Evolutionary conservation across 2,113 vertebrate species (phyloP), one percentile per base, ranked within the genome.

Genomic region (Trematomus loennbergii): DNA sequence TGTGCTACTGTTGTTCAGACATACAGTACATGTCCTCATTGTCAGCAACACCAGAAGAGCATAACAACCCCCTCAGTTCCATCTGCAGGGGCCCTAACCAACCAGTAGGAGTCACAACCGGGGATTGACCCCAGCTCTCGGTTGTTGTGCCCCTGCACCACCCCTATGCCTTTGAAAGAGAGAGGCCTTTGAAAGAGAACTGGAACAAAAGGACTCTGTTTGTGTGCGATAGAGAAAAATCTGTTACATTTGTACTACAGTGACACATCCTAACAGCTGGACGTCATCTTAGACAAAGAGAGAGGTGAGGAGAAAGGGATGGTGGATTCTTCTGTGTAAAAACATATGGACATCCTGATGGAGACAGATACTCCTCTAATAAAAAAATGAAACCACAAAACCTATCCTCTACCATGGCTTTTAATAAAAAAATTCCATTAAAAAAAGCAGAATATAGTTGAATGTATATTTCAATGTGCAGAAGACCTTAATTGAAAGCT

Each of bases 211-310:
- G 74, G 46, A 58, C 72, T 40, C 76, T 91, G 90, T 88, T 86
- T 87, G 78, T 74, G 75, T 65, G 72, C 3, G 36, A 54, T 71
- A 50, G 50, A 68, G 40, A 81, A 54, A 59, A 81, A 86, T 83
- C 72, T 68, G 83, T 65, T 69, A 85, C 81, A 80, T 75, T 79
- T 66, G 85, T 84, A 78, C 78, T 36, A 29, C 53, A 78, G 69
- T 88, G 89, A 87, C 84, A 86, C 80, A 88, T 88, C 80, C 82
- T 85, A 88, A 89, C 91, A 90, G 86, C 89, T 91, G 85, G 80
- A 87, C 5, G 20, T 78, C 80, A 75, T 82, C 73, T 78, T 43
- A 83, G 62, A 91, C 86, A 91, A 91, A 82, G 76, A 68, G 33
- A 63, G 71, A 85, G 70, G 72, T 75, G 67, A 46, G 60, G 75